Evolutionary conservation across 1,140 invertebrate genomes (phyloP).

Genomic region (Aplysia californica): DNA sequence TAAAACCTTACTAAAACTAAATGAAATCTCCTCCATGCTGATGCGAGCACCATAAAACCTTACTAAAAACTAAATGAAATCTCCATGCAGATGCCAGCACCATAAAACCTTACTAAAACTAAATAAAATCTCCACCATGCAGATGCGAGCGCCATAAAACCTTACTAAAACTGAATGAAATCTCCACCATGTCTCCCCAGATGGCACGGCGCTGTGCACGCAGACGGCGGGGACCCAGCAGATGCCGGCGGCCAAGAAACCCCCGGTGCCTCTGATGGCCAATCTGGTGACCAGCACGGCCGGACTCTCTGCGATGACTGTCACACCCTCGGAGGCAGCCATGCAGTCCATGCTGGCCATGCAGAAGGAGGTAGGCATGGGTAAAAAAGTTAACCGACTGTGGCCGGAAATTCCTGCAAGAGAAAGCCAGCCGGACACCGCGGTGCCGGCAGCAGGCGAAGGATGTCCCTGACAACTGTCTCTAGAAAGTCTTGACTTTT

Average conservation of each 20-base stretch:
- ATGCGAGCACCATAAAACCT: too few relatives aligned
- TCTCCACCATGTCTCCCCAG: background rate
- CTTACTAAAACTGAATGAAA: background rate
- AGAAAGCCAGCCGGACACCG: too few relatives aligned
- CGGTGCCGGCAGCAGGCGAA: too few relatives aligned
- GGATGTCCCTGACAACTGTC: too few relatives aligned
- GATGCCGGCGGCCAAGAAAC: background rate
- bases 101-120: background rate
- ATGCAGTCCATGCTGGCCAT: slow-evolving; percentile 19
- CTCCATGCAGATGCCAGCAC: too few relatives aligned
- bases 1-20: too few relatives aligned
- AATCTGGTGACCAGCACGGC: background rate
- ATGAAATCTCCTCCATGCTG: too few relatives aligned
- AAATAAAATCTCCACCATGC: background rate
- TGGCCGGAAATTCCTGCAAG: too few relatives aligned
- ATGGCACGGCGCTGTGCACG: slow-evolving; percentile 8
- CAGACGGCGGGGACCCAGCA: slow-evolving; percentile 15
- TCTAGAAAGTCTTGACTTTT: too few relatives aligned
- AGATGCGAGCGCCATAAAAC: too few relatives aligned
- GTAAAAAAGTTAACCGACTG: too few relatives aligned
- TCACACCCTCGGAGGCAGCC: slow-evolving; percentile 11
- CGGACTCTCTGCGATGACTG: background rate
- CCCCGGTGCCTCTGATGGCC: slow-evolving; percentile 7
- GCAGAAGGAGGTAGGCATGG: slow-evolving; percentile 11
- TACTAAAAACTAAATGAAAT: too few relatives aligned